Conservation (phyloP, 2,888 invertebrate species). For the Nasonia oneida region DNA sequence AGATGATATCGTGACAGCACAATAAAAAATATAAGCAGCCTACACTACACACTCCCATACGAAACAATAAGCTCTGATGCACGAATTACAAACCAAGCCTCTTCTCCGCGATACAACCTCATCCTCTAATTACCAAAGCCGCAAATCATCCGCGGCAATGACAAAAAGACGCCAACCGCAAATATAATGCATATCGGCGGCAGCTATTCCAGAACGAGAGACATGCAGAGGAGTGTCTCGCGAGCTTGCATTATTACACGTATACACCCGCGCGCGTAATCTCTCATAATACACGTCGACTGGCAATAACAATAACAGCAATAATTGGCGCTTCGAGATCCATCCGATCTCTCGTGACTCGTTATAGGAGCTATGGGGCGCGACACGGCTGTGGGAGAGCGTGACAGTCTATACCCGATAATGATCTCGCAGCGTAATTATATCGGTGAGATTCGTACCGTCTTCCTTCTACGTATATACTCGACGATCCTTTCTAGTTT, state of each 20-base stretch:
- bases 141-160: neutral
- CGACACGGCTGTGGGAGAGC: slow-evolving; percentile 26
- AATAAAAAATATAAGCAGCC: no score
- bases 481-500: slow-evolving; percentile 10
- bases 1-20: no score
- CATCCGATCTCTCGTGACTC: slow-evolving; percentile 30
- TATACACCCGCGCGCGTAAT: neutral
- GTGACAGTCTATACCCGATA: slow-evolving; percentile 39
- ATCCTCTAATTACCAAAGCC: slow-evolving; percentile 6
- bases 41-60: no score
- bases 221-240: neutral
- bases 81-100: neutral
- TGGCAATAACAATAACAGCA: neutral
- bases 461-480: neutral
- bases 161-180: slow-evolving; percentile 3
- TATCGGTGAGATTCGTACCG: slow-evolving; percentile 18
- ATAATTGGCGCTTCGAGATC: slow-evolving; percentile 43
- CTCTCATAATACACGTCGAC: slow-evolving; percentile 6
- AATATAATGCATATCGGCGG: neutral
- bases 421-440: slow-evolving; percentile 34
- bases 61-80: no score
- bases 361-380: slow-evolving; percentile 35
- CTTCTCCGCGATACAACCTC: neutral
- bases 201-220: neutral
- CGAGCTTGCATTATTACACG: neutral